Evolutionary conservation across 2,797 vertebrate genomes (phyloP).

Genomic region (Melanitta fusca): DNA sequence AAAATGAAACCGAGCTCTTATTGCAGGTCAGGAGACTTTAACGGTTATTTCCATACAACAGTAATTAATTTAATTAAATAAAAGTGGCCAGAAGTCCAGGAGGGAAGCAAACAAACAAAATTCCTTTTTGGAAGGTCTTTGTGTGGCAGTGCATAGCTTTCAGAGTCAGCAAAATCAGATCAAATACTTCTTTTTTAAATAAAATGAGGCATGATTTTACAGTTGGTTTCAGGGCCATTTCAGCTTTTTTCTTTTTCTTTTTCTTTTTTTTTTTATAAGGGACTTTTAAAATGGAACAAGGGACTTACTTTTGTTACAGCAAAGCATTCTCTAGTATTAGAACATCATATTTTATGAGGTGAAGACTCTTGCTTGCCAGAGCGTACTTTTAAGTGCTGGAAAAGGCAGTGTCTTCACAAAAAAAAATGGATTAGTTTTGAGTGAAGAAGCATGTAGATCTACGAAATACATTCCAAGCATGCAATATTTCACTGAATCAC

Average conservation of each 20-base stretch:
- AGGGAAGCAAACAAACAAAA: background rate
- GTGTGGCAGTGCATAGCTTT: background rate
- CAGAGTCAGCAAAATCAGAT: background rate
- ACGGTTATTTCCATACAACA: background rate
- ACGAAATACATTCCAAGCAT: background rate
- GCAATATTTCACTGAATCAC: background rate
- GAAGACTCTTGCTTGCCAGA: constrained; percentile 37
- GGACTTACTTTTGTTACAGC: constrained; percentile 4
- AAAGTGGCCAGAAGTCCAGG: background rate
- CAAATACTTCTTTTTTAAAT: background rate
- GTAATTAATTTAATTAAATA: background rate
- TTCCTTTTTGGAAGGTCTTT: constrained; percentile 5
- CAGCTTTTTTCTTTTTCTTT: background rate
- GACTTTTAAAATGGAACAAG: background rate
- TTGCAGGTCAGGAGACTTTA: background rate
- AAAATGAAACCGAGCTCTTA: background rate
- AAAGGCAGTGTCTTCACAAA: background rate
- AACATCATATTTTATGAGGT: constrained; percentile 50
- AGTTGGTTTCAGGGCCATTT: background rate
- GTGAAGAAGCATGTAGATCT: background rate
- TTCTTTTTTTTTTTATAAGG: background rate
- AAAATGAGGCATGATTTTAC: background rate
- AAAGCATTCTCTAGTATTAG: constrained; percentile 25
- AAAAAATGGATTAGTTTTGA: background rate
- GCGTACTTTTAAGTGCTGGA: background rate